Percentiles rank a stretch among this genome's conserved stretches.
Conservation (phyloP, 2,113 vertebrate species). For the Balaenoptera acutorostrata region DNA sequence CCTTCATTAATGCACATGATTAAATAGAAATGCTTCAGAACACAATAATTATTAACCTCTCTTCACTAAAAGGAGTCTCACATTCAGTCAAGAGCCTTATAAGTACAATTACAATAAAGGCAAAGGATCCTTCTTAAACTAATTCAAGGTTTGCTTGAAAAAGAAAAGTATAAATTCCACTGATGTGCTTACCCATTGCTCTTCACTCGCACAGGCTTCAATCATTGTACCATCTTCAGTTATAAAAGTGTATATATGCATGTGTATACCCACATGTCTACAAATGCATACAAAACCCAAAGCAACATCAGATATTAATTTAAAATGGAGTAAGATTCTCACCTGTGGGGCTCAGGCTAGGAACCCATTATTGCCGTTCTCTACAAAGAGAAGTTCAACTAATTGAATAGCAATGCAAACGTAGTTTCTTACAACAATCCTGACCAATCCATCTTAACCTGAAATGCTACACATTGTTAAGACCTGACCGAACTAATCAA, state of each 20-base stretch:
- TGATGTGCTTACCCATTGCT: neutral
- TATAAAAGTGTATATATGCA: neutral
- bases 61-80: neutral
- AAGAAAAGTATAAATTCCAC: neutral
- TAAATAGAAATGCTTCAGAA: conserved; percentile 14
- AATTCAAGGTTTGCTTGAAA: neutral
- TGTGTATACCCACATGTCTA: neutral
- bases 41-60: neutral
- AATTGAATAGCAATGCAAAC: neutral
- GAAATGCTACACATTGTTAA: neutral
- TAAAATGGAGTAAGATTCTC: neutral
- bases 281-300: neutral
- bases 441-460: neutral
- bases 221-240: neutral
- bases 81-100: neutral
- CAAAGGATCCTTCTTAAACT: neutral
- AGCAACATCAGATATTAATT: neutral
- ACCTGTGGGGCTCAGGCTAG: neutral
- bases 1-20: neutral
- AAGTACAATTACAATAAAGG: neutral
- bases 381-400: neutral
- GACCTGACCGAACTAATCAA: neutral
- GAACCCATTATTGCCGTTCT: neutral
- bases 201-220: neutral
- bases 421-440: neutral